These are phyloP conservation scores for Artibeus lituratus DNA, from an alignment of 2,797 vertebrate species.

Conservation along the genomic window DNA sequence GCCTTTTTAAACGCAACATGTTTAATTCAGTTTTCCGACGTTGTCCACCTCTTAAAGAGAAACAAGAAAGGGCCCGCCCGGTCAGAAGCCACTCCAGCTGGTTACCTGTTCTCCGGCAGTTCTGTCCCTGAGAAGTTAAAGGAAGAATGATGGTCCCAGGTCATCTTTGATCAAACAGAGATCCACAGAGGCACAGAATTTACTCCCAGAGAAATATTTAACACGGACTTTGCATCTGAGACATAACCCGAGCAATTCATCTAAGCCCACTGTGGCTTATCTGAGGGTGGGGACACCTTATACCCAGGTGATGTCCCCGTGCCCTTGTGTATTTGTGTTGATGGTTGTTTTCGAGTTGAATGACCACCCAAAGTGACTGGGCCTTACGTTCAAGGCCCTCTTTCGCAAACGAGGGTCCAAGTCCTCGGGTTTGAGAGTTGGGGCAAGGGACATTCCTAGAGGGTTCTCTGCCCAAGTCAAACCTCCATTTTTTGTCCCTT, in stretches of 20 bases:
- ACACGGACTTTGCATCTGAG: background rate
- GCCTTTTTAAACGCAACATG: background rate
- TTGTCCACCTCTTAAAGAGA: background rate
- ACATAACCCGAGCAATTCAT: background rate
- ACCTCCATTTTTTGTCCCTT: background rate
- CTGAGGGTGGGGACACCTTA: background rate
- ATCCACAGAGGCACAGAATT: background rate
- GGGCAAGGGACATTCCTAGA: background rate
- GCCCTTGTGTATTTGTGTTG: background rate
- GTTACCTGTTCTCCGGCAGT: background rate
- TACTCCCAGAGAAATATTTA: background rate
- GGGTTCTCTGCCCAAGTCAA: background rate
- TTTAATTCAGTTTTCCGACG: background rate
- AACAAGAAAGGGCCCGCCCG: background rate
- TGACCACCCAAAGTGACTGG: background rate
- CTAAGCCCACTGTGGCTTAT: background rate
- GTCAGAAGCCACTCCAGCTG: background rate
- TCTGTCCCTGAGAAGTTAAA: background rate
- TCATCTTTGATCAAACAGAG: background rate
- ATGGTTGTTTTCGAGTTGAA: background rate
- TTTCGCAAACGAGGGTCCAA: background rate
- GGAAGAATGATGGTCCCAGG: background rate
- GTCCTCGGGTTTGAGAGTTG: background rate
- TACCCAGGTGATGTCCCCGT: background rate
- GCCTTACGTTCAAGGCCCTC: background rate